Evolutionary conservation across 1,140 invertebrate species (phyloP), one percentile per base, ranked within the genome.

Genomic region (Sitobion miscanthi): DNA sequence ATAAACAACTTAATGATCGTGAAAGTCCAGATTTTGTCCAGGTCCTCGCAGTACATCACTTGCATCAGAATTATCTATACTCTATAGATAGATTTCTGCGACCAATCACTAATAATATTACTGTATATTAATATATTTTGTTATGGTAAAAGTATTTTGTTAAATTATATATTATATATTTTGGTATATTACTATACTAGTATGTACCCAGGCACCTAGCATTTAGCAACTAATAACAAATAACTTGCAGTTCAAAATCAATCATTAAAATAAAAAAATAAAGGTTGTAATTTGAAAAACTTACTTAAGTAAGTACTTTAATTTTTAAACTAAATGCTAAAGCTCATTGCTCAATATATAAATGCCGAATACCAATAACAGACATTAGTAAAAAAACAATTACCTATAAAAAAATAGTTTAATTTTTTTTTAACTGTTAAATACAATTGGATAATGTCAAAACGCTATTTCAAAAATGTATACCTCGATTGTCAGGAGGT

Each of bases 391-490:
- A 4, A 69, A 69, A 62, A 17, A 69, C 30, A 69, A 69, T 69
- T 69, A 6, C 7, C 21, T 57, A 25, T 0, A 9, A 35, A 35
- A 35, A 35, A 35, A 35, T 35, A 35, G 35, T 35, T 35, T 0
- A 9, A 14, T 30, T 62, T 30, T 62, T 62, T 62, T 30, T 62
- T 30, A 11, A 30, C 4, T 9, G 23, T 45, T 38, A 85, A 85
- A 30, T 7, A 30, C 23, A 14, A 30, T 85, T 85, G 42, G 25
- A 86, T 7, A 86, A 93, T 93, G 91, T 9, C 91, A 38, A 93
- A 93, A 86, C 91, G 77, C 23, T 93, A 54, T n/a, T 93, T 93
- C 45, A 14, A 85, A 86, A 93, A 93, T 57, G 21, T 42, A 93
- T 21, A 86, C 30, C 2, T 25, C 0, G 77, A 83, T 52, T 14